These are phyloP conservation scores for Arrhamphus sclerolepis DNA, from an alignment of 2,797 vertebrate genomes.

Conservation along the genomic window DNA sequence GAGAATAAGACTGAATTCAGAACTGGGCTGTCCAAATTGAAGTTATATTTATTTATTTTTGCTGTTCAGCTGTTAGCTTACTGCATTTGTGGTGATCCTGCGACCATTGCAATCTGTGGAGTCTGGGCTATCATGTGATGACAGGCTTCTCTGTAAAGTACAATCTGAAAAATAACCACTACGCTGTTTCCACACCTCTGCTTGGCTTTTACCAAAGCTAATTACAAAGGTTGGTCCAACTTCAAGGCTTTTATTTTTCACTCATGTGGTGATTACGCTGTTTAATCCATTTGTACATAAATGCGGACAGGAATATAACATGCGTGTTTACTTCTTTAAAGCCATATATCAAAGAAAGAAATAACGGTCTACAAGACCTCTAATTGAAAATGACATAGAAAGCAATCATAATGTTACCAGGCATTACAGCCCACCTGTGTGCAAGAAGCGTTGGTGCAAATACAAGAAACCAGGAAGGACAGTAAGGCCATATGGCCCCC, in stretches of 20 bases:
- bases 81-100: no score
- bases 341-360: constrained; percentile 37
- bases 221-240: neutral
- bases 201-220: no score
- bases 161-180: no score
- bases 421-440: constrained; percentile 57
- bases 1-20: no score
- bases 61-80: no score
- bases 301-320: constrained; percentile 38
- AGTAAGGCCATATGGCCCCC: constrained; percentile 15
- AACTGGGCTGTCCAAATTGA: no score
- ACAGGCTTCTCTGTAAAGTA: no score
- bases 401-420: constrained; percentile 46
- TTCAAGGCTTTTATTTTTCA: neutral
- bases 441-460: constrained; percentile 24
- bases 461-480: constrained; percentile 12
- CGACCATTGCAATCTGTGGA: no score
- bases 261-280: constrained; percentile 4
- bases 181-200: no score
- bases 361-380: constrained; percentile 7
- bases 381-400: constrained; percentile 46
- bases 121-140: no score
- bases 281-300: neutral
- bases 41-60: no score
- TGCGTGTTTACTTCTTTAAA: constrained; percentile 34